Evolutionary conservation across 2,888 invertebrate species (phyloP).

Genomic region (Octodonta nipae): DNA sequence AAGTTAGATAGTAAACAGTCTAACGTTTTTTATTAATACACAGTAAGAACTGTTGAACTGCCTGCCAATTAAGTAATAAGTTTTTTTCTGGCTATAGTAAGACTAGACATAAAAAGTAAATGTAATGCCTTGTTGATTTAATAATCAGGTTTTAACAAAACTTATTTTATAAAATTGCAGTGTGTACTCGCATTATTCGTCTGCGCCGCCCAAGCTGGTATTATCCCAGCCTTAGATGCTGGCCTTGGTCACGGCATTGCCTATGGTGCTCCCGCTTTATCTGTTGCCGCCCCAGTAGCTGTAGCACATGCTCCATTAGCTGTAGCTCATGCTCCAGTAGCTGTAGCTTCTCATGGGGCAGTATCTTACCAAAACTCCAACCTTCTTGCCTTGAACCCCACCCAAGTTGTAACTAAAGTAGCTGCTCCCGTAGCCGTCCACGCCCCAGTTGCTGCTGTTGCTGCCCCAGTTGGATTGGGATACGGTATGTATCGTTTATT

Average conservation of each 20-base stretch:
- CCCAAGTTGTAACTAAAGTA: constrained; percentile 17
- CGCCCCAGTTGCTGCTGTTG: constrained; percentile 14
- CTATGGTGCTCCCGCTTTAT: no score
- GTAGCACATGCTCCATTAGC: no score
- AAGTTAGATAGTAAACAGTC: no score
- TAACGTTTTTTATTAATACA: no score
- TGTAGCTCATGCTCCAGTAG: constrained; percentile 25
- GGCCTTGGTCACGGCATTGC: constrained; percentile 6
- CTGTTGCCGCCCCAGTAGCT: constrained; percentile 21
- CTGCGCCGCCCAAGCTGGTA: constrained; percentile 18
- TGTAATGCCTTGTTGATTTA: no score
- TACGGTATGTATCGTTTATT: no score
- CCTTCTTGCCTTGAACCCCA: constrained; percentile 16
- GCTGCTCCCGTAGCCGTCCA: constrained; percentile 14
- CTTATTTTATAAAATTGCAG: no score
- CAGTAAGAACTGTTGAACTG: no score
- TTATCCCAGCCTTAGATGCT: constrained; percentile 15
- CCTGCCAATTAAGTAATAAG: no score
- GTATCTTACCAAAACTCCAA: constrained; percentile 17
- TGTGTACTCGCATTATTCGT: constrained; percentile 15
- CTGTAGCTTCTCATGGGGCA: constrained; percentile 12
- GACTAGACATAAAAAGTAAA: no score
- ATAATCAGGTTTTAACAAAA: no score
- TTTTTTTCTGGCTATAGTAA: no score
- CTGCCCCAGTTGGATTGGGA: background rate